phyloP scores from a whole-genome alignment of 2,113 vertebrate genomes.

The Daubentonia madagascariensis region DNA sequence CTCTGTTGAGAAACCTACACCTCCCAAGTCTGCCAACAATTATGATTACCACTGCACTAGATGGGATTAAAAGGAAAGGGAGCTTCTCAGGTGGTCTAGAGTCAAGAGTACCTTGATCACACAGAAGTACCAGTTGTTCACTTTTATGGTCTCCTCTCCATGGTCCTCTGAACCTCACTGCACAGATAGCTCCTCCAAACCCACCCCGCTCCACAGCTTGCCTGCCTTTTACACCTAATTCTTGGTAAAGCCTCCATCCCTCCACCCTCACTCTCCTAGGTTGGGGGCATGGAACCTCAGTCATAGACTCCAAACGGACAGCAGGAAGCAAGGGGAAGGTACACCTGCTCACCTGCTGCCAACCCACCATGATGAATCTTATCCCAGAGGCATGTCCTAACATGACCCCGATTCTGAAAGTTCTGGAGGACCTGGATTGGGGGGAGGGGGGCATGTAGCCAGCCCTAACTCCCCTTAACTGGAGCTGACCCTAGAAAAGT shows the following conservation, averaged over 20 bases:
- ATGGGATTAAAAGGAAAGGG: constrained; percentile 17
- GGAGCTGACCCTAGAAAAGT: constrained; percentile 43
- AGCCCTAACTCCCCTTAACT: constrained; percentile 32
- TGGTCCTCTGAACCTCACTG: neutral
- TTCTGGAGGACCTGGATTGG: constrained; percentile 52
- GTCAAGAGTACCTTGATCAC: neutral
- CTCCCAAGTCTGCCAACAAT: neutral
- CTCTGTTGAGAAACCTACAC: neutral
- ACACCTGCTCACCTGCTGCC: constrained; percentile 31
- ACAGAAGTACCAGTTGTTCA: neutral
- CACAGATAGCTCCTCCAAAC: neutral
- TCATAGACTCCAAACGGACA: neutral
- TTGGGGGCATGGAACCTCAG: neutral
- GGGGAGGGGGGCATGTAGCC: neutral
- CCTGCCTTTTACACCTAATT: constrained; percentile 1
- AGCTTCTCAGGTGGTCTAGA: neutral
- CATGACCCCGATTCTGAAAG: constrained; percentile 67
- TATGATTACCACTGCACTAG: neutral
- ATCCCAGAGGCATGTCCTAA: constrained; percentile 71
- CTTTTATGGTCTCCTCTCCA: neutral
- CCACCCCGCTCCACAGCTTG: neutral
- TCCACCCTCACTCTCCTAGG: neutral
- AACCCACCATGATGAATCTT: neutral
- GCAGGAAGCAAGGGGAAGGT: neutral
- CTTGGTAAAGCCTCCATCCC: neutral